Evolutionary conservation across 2,797 vertebrate genomes (phyloP), one percentile per base, ranked within the genome.

Genomic region (Lycodopsis pacificus): DNA sequence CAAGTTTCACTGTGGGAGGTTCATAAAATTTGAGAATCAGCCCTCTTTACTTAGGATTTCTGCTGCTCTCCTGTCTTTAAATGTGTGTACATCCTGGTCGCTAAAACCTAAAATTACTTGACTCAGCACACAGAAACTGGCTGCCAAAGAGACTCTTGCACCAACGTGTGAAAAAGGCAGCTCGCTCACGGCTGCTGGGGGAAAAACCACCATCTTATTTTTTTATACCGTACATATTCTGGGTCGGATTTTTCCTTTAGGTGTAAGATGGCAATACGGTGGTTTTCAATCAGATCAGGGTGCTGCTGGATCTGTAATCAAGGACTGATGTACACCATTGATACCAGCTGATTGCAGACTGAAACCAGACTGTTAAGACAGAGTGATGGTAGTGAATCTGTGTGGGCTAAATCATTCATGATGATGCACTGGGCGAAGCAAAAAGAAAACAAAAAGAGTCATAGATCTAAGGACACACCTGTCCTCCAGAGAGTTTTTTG

Each of bases 401-500:
- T 53, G 46, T 68, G 79, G n/a, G 44, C 32, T 46, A 40, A 82
- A 84, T 51, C 56, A 84, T 54, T 22, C 38, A 64, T 15, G 30
- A 64, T 25, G 56, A 79, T 65, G 54, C 34, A 56, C 11, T 59
- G 58, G 1, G 9, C 36, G 5, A 51, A 46, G 53, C 22, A 17
- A 61, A 68, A 4, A 40, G n/a, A 65, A 38, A 14, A 54, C 27
- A 0, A 63, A 42, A 76, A 61, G n/a, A 66, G 20, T 73, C 15
- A 66, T 85, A 82, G 81, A 48, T 80, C 2, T 71, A 70, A 69
- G 72, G 80, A 83, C 68, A 94, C 94, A 99, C 98, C 97, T 98
- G 96, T 92, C 98, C 98, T 91, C 95, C 98, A 65, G 95, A 94
- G 63, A 98, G 96, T 44, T 95, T 95, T 93, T 96, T 98, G 93